A percentile compares a stretch with the other conserved stretches of the same genome.
phyloP scores from a whole-genome alignment of 1,140 invertebrate species.

The Heliothis subflexa region DNA sequence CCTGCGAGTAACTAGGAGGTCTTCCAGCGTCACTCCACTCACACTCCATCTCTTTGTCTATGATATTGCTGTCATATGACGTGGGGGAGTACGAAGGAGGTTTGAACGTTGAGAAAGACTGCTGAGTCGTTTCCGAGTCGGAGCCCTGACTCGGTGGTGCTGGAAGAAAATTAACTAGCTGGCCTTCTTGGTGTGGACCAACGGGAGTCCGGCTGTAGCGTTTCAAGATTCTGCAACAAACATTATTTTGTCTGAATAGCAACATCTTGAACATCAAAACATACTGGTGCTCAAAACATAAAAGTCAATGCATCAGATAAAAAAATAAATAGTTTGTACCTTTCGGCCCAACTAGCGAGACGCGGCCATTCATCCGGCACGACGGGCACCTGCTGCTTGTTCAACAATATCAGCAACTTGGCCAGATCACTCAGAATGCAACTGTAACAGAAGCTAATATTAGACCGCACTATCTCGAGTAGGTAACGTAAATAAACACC shows the following conservation, averaged over 20 bases:
- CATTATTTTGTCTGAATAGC: neutral
- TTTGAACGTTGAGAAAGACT: conserved; percentile 87
- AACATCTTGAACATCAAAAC: neutral
- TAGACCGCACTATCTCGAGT: conserved; percentile 21
- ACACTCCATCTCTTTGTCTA: conserved; percentile 78
- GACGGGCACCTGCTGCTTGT: conserved; percentile 89
- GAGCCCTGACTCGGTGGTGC: conserved; percentile 83
- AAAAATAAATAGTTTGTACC: conserved; percentile 68
- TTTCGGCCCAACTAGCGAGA: conserved; percentile 91
- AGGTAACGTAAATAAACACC: conserved; percentile 32
- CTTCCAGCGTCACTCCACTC: conserved; percentile 82
- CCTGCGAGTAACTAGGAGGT: conserved; percentile 86
- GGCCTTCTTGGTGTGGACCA: conserved; percentile 84
- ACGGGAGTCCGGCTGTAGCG: conserved; percentile 90
- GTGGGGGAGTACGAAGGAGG: conserved; percentile 84
- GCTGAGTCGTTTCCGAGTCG: conserved; percentile 74
- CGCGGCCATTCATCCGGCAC: conserved; percentile 93
- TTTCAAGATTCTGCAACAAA: conserved; percentile 86
- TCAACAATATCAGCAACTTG: conserved; percentile 90
- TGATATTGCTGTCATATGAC: conserved; percentile 76
- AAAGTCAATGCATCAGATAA: neutral
- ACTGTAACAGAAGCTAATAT: conserved; percentile 75
- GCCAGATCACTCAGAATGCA: conserved; percentile 91
- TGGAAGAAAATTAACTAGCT: conserved; percentile 89
- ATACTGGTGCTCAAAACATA: neutral